These are phyloP conservation scores for Orchestia grillus DNA, from an alignment of 1,140 invertebrate genomes.

Conservation along the genomic window DNA sequence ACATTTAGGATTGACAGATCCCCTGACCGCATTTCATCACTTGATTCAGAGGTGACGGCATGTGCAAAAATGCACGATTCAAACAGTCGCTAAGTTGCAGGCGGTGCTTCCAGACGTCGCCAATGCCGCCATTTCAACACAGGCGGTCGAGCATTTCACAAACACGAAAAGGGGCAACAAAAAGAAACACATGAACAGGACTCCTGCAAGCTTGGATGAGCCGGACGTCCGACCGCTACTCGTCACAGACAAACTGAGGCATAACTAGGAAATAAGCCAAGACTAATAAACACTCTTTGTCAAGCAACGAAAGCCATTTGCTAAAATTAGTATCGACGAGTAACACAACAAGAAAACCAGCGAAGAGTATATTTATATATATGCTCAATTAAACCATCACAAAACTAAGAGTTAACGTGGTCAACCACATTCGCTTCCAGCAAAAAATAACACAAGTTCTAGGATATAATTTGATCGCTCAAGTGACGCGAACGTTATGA, in stretches of 20 bases:
- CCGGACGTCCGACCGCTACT: too few species aligned
- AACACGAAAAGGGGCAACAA: background rate
- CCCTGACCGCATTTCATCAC: too few species aligned
- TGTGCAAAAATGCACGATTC: background rate
- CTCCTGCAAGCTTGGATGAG: background rate
- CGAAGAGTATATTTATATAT: background rate
- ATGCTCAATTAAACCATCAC: background rate
- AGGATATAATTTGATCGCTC: background rate
- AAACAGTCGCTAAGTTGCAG: background rate
- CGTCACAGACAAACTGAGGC: too few species aligned
- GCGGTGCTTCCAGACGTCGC: background rate
- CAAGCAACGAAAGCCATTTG: background rate
- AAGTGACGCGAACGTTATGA: background rate
- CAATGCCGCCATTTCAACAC: background rate
- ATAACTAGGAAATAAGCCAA: background rate
- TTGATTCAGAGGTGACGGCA: too few species aligned
- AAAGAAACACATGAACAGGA: background rate
- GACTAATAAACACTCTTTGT: background rate
- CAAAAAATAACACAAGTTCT: background rate
- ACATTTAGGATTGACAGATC: too few species aligned
- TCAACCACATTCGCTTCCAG: background rate
- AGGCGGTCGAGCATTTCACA: background rate
- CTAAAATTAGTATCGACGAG: background rate
- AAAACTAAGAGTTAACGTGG: background rate
- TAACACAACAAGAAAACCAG: background rate